Evolutionary conservation across 35 echinoderm and acorn worm genomes (phyloP), one percentile per base, ranked within the genome.

Genomic region (Hemicentrotus pulcherrimus): DNA sequence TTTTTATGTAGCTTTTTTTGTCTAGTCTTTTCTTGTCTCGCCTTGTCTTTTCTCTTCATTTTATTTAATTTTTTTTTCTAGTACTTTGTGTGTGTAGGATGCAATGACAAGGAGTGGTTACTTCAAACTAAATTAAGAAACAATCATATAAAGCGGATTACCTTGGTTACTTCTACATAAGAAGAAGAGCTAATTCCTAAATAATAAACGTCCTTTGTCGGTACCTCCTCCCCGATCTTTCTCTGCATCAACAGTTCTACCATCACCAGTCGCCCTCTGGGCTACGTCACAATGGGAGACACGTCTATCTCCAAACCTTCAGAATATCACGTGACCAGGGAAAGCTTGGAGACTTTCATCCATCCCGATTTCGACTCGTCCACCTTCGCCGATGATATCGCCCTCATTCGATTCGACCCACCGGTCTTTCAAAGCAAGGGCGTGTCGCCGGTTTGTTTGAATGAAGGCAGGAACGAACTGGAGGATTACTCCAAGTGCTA

Each of bases 281-380:
- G 88, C 11, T 90, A 32, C 30, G 48, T 93, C 48, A 47, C 46
- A 31, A 93, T 93, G 91, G 91, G 91, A 31, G 91, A 93, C 91
- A 93, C 46, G 9, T 58, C 45, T 14, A 11, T 93, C 46, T 24
- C 91, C 1, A 47, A 58, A 31, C 16, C 45, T 46, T 93, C 91
- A 31, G 48, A 58, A 32, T 48, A 58, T 33, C 91, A 93, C 48
- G 91, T 93, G 91, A 93, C 91, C 13, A 93, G 91, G 48, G 48
- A 93, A 15, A 19, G 32, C 11, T 93, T 93, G 13, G 30, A 47
- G 45, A 93, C 46, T 0, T 93, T 48, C 91, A 32, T 88, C 12
- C 94, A 95, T 59, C 85, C 78, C 41, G 78, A 86, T 12, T 95
- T 87, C 31, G 94, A 95, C 22, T 35, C 94, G 46, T 28, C 94